Evolutionary conservation across 2,113 vertebrate species (phyloP), one percentile per base, ranked within the genome.

Genomic region (Rhea pennata): DNA sequence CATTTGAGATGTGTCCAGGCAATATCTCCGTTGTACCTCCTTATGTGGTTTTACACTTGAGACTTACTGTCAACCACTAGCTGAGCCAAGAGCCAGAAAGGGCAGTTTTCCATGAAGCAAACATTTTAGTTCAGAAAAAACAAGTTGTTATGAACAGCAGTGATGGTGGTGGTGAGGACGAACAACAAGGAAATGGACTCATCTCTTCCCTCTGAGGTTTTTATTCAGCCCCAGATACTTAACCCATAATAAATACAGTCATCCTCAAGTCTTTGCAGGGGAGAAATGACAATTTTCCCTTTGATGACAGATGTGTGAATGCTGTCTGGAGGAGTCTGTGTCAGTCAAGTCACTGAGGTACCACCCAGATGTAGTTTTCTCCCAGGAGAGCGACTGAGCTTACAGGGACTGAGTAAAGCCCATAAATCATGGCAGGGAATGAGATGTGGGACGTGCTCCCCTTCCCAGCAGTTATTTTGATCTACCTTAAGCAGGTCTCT

Each of bases 151-250:
- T 42, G 78, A 53, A 0, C 3, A 85, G 61, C 66, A 8, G 12
- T 44, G 53, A 61, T 15, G 14, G 44, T 44, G 58, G 36, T 51
- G 27, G 59, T 66, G 33, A 62, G 15, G 48, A 5, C 72, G 73
- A 67, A 91, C 44, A 67, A 76, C 73, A 61, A 44, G 53, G 62
- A 92, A 90, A 12, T 12, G 69, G 88, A 92, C 39, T 77, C 77
- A 87, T 81, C 92, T 96, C 95, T 92, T 92, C 77, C 69, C 92
- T 83, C 79, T 84, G 78, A 93, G 92, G 88, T 89, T 94, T 92
- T 92, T 89, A 73, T 82, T 93, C 81, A 94, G 59, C 86, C 84
- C 44, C 66, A 89, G 48, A 80, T 93, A 87, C 91, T 93, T 95
- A 88, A 92, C 87, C 94, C 81, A 70, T 95, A 91, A 92, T 91